A percentile compares a stretch with the other conserved stretches of the same genome.
phyloP scores from a whole-genome alignment of 2,888 invertebrate species.

The Cordilura impudica region DNA sequence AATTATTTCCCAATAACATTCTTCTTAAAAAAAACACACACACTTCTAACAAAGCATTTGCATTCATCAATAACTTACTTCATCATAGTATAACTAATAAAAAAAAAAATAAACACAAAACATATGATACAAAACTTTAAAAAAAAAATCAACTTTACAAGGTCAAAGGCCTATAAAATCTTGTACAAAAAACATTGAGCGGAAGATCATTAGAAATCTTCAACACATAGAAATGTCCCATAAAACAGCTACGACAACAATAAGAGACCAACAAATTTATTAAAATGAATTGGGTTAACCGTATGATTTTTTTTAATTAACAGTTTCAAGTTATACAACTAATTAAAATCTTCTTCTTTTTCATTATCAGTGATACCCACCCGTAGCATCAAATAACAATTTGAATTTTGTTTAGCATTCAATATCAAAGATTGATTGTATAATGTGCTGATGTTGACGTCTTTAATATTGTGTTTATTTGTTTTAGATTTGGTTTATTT shows the following conservation, averaged over 20 bases:
- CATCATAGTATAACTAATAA: neutral
- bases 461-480: conserved; percentile 5
- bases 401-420: conserved; percentile 10
- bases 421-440: conserved; percentile 23
- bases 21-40: neutral
- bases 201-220: conserved; percentile 37
- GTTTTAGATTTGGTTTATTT: conserved; percentile 15
- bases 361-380: neutral
- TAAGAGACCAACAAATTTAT: neutral
- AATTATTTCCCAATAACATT: neutral
- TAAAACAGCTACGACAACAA: neutral
- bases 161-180: conserved; percentile 62
- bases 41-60: conserved; percentile 6
- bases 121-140: neutral
- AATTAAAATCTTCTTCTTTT: conserved; percentile 1
- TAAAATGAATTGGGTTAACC: conserved; percentile 15
- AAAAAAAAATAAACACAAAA: conserved; percentile 14
- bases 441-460: conserved; percentile 10
- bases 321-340: neutral
- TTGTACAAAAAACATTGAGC: neutral
- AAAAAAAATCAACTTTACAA: conserved; percentile 34
- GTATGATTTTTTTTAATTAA: neutral
- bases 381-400: neutral
- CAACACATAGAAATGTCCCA: neutral
- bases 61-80: conserved; percentile 13